Conservation (phyloP, 2,797 vertebrate species). For the Gallinago nigripennis region DNA sequence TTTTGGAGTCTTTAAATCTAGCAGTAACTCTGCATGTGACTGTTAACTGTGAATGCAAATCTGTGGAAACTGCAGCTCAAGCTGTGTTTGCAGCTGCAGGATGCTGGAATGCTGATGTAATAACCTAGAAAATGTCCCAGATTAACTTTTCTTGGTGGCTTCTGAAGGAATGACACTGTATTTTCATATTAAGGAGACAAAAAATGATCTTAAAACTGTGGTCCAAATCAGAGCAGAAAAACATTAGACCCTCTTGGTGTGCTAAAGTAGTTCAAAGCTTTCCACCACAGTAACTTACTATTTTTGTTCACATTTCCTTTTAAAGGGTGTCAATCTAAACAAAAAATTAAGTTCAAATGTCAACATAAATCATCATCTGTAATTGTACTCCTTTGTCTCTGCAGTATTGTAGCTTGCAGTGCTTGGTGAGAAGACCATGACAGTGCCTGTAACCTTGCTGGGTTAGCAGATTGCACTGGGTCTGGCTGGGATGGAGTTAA, state of each 20-base stretch:
- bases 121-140: not conserved
- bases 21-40: not conserved
- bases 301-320: not conserved
- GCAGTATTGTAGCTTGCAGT: not conserved
- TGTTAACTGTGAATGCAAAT: not conserved
- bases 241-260: accelerated
- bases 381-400: not conserved
- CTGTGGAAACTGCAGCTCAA: not conserved
- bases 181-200: not conserved
- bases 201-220: not conserved
- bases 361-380: not conserved
- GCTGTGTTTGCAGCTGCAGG: not conserved
- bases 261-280: not conserved
- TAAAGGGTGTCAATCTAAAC: not conserved
- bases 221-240: not conserved
- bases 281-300: not conserved
- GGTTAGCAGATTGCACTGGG: not conserved
- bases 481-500: not conserved
- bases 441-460: not conserved
- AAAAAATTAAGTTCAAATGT: not conserved
- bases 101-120: not conserved
- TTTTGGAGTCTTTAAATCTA: not conserved
- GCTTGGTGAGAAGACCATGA: not conserved
- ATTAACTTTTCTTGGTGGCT: not conserved
- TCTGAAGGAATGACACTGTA: not conserved